Evolutionary conservation across 2,888 invertebrate species (phyloP).

Genomic region (Dione juno): DNA sequence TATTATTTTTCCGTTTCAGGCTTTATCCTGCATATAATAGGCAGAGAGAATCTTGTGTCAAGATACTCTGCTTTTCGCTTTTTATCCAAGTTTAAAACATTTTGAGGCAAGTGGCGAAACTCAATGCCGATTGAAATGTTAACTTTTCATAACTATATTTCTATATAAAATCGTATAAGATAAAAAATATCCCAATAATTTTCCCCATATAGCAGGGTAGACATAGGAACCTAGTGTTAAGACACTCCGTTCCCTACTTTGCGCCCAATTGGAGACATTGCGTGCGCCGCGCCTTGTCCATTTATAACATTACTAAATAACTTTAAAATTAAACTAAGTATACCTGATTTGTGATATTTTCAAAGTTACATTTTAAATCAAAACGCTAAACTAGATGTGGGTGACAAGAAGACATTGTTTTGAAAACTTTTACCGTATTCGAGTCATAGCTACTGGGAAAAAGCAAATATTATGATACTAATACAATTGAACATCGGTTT

Average conservation of each 20-base stretch:
- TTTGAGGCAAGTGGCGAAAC: neutral
- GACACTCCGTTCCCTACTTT: neutral
- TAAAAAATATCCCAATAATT: too few species aligned
- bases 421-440: constrained; percentile 39
- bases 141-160: neutral
- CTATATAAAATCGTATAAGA: too few species aligned
- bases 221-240: neutral
- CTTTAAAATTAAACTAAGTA: neutral
- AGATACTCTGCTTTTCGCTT: neutral
- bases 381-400: constrained; percentile 5
- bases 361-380: neutral
- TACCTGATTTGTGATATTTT: neutral
- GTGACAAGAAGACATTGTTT: constrained; percentile 30
- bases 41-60: too few species aligned
- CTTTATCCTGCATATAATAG: too few species aligned
- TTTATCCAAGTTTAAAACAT: neutral
- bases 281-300: too few species aligned
- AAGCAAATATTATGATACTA: constrained; percentile 30
- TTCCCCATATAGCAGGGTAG: too few species aligned
- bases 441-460: constrained; percentile 21
- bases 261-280: neutral
- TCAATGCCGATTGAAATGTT: neutral
- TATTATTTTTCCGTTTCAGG: too few species aligned
- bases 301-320: neutral
- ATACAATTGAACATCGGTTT: constrained; percentile 24